Conservation (phyloP, 2,888 invertebrate genomes). For the Apamea epomidion region DNA sequence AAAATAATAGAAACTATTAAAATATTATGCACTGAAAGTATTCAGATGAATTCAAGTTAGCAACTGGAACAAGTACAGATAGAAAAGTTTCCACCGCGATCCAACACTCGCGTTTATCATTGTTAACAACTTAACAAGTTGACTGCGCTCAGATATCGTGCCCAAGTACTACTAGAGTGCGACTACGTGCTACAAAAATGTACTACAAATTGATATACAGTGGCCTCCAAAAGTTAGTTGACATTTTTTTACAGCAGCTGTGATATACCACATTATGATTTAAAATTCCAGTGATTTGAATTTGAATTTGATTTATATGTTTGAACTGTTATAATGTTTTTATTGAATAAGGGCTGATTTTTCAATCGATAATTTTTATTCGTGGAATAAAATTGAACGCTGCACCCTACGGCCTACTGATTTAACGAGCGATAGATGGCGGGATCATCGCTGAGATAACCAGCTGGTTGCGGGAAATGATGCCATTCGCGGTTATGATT, state of each 20-base stretch:
- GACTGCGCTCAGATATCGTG: constrained; percentile 8
- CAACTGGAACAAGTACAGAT: constrained; percentile 28
- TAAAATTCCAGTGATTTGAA: too few relatives aligned
- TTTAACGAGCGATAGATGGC: not conserved
- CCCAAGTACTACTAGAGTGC: not conserved
- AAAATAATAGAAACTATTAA: not conserved
- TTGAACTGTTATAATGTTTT: too few relatives aligned
- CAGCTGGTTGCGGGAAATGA: not conserved
- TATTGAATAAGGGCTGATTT: too few relatives aligned
- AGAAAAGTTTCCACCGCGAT: constrained; percentile 28
- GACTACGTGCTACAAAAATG: constrained; percentile 3
- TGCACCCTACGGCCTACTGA: not conserved
- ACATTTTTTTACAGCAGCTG: too few relatives aligned
- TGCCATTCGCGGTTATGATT: not conserved
- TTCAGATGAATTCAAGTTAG: constrained; percentile 8
- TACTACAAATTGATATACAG: not conserved
- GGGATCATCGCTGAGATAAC: not conserved
- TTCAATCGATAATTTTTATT: too few relatives aligned
- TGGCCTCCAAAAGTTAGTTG: too few relatives aligned
- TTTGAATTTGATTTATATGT: too few relatives aligned
- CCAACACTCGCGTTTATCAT: constrained; percentile 28
- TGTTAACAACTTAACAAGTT: constrained; percentile 41
- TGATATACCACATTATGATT: too few relatives aligned
- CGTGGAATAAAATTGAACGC: too few relatives aligned
- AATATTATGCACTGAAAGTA: not conserved